These are phyloP conservation scores for Lathronympha strigana DNA, from an alignment of 2,888 invertebrate genomes.

Conservation along the genomic window DNA sequence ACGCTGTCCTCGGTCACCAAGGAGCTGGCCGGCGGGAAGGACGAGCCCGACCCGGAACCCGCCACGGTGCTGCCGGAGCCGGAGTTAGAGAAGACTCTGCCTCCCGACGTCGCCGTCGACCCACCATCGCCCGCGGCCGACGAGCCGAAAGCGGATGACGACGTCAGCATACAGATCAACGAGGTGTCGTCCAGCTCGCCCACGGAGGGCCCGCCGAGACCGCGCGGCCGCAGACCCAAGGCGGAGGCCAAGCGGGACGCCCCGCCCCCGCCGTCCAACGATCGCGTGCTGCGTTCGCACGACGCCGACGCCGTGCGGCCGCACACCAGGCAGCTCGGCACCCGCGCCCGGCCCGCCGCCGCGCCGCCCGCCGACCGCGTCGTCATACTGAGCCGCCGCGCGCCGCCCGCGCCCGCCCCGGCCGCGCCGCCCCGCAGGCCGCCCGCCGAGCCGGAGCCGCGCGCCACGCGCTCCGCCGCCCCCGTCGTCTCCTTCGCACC, in stretches of 20 bases:
- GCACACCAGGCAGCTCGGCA: constrained; percentile 59
- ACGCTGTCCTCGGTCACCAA: constrained; percentile 73
- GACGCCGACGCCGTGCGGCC: constrained; percentile 65
- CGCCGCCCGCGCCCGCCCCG: constrained; percentile 49
- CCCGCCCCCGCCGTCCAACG: constrained; percentile 54
- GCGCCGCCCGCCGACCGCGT: constrained; percentile 58
- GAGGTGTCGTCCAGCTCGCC: constrained; percentile 87
- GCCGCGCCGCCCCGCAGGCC: constrained; percentile 48
- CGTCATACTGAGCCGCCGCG: constrained; percentile 66
- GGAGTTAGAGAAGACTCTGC: constrained; percentile 40
- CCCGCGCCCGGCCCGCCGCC: constrained; percentile 52
- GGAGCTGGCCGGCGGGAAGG: constrained; percentile 58
- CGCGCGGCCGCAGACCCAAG: constrained; percentile 61
- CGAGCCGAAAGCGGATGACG: constrained; percentile 49
- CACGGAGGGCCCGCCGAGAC: constrained; percentile 67
- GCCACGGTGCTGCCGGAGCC: constrained; percentile 45
- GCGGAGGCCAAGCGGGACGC: constrained; percentile 54
- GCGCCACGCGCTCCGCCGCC: constrained; percentile 47
- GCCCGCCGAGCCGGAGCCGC: constrained; percentile 44
- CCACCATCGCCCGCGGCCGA: constrained; percentile 32
- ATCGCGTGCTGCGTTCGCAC: constrained; percentile 77
- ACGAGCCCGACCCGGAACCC: constrained; percentile 32
- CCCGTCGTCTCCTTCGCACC: constrained; percentile 45
- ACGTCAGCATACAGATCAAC: constrained; percentile 86
- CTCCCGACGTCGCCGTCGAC: constrained; percentile 42